Evolutionary conservation across 37 sponge, comb jelly and placozoan species (phyloP).

Genomic region (Beroe ovata): DNA sequence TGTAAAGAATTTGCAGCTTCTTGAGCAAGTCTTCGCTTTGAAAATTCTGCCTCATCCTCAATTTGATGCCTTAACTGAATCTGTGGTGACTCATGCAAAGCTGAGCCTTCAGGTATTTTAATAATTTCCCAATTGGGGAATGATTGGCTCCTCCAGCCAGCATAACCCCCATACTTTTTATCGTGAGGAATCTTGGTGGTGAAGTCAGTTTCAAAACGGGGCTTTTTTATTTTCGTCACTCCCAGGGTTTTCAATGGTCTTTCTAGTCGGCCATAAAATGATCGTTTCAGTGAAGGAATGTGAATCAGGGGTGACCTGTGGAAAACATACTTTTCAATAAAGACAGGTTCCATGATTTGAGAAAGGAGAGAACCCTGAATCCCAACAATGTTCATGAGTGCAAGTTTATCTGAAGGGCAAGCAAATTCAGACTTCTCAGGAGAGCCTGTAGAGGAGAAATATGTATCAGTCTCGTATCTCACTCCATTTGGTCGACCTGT

Average conservation of each 20-base stretch:
- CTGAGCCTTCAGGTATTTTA: neutral
- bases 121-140: neutral
- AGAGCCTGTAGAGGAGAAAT: neutral
- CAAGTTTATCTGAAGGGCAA: neutral
- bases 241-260: neutral
- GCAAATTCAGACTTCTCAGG: neutral
- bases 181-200: neutral
- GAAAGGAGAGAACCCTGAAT: slow-evolving; percentile 9
- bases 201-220: slow-evolving; percentile 13
- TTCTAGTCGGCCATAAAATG: neutral
- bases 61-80: neutral
- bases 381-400: neutral
- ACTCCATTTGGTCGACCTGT: neutral
- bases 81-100: neutral
- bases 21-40: neutral
- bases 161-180: neutral
- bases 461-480: neutral
- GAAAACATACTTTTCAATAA: neutral
- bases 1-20: neutral
- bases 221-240: neutral
- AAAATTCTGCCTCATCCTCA: neutral
- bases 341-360: neutral
- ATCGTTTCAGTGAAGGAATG: neutral
- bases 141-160: neutral
- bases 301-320: neutral